Base-by-base conservation (phyloP, 2,888 invertebrate genomes). In the Plutella xylostella region DNA sequence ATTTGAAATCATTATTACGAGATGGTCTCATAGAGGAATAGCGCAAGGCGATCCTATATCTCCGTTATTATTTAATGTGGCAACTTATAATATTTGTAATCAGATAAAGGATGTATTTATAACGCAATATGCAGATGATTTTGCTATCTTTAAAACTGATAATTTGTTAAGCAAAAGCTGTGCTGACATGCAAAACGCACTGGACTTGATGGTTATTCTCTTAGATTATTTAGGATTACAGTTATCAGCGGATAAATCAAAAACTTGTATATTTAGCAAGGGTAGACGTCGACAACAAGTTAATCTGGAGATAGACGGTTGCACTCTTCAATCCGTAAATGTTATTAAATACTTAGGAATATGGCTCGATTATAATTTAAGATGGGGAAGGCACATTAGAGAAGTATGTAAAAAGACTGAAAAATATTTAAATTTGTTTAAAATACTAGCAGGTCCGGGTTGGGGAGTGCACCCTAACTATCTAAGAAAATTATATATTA, bases 1-100 rank as follows among this genome's bases (percentile, higher is more conserved):
- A 58, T 47, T 39, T 37, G n/a, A n/a, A n/a, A 58, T 19, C 47
- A 45, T 14, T 15, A 1, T 48, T 1, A 17, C 20, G 7, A 48
- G 55, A 42, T 19, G 19, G 31, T 52, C 57, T 7, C 30, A 48
- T 17, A 42, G 9, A 1, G 61, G 60, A 0, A 7, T 58, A 15
- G 57, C 57, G 0, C 61, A 61, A 37, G 60, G 59, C 1, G 60
- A 62, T 22, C 60, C 60, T 0, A 18, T 60, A 1, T 61, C 61
- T 1, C 61, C 63, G 1, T n/a, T 61, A 0, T 34, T 63, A 3
- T 65, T 64, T 50, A 60, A 63, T 45, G 42, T 53, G 3, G 55
- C 22, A 7, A 49, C 49, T 1, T 31, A 9, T 25, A 3, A 20
- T 45, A 9, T 30, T 30, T 15, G n/a, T n/a, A n/a, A n/a, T n/a